Percentiles rank a stretch among this genome's conserved stretches.
phyloP scores from a whole-genome alignment of 2,113 vertebrate genomes.

The Bombycilla garrulus region DNA sequence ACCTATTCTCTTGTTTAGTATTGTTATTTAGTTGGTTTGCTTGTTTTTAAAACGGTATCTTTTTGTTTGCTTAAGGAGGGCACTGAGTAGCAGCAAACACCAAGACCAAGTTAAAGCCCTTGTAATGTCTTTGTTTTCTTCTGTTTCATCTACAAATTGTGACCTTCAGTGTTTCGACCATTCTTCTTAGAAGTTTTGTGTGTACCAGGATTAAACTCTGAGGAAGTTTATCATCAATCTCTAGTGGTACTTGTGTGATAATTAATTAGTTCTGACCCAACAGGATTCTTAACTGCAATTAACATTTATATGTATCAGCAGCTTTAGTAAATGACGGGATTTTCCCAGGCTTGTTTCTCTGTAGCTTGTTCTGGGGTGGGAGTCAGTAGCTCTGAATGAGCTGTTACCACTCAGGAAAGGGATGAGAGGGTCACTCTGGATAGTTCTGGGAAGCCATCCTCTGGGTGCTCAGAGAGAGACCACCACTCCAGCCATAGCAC shows the following conservation, averaged over 20 bases:
- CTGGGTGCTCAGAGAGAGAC: background rate
- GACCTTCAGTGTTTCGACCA: background rate
- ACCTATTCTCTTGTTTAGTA: background rate
- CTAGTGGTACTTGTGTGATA: background rate
- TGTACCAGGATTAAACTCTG: background rate
- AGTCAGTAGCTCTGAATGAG: background rate
- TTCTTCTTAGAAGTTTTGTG: background rate
- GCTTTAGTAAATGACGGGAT: background rate
- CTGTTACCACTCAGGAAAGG: background rate
- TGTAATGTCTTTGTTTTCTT: background rate
- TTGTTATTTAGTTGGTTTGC: background rate
- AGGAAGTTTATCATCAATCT: background rate
- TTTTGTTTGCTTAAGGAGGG: background rate
- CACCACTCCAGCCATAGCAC: background rate
- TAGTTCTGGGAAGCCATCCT: slow-evolving; percentile 13
- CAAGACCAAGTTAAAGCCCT: background rate
- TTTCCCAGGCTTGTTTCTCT: slow-evolving; percentile 19
- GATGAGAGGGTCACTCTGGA: background rate
- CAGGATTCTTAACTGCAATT: background rate
- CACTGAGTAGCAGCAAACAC: background rate
- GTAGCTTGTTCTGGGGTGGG: background rate
- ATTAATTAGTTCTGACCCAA: background rate
- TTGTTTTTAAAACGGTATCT: background rate
- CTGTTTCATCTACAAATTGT: background rate
- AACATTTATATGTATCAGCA: background rate